Evolutionary conservation across 2,797 vertebrate genomes (phyloP).

Genomic region (Tauraco hartlaubi): DNA sequence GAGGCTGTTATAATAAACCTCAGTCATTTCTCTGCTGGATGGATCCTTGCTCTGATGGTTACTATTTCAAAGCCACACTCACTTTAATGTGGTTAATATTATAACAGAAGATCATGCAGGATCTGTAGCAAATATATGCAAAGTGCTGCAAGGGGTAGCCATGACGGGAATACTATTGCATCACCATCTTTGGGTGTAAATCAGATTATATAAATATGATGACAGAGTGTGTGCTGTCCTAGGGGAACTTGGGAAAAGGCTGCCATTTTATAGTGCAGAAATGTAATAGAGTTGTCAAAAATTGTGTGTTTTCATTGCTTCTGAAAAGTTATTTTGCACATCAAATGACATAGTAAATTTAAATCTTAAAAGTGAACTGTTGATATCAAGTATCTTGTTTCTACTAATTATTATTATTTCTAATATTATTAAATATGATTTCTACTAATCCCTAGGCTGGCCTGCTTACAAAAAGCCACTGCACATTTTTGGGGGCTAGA

Average conservation of each 20-base stretch:
- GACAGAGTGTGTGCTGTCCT: background rate
- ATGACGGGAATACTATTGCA: background rate
- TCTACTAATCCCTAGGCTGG: background rate
- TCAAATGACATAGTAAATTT: background rate
- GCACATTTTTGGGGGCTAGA: background rate
- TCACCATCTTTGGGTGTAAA: background rate
- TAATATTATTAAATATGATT: background rate
- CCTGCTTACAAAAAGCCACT: background rate
- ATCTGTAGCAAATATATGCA: background rate
- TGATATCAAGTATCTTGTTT: background rate
- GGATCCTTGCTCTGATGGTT: constrained; percentile 14
- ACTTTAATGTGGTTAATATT: background rate
- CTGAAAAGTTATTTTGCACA: constrained; percentile 13
- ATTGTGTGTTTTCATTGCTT: constrained; percentile 1
- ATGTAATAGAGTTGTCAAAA: background rate
- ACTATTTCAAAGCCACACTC: background rate
- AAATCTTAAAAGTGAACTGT: background rate
- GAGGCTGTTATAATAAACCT: constrained; percentile 17
- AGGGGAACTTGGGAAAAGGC: background rate
- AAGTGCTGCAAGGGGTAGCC: background rate
- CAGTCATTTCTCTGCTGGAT: constrained; percentile 25
- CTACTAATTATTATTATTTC: background rate
- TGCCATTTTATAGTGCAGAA: background rate
- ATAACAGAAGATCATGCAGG: background rate
- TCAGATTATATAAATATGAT: background rate